Evolutionary conservation across 1,140 invertebrate species (phyloP).

Genomic region (Ceratina japonica): DNA sequence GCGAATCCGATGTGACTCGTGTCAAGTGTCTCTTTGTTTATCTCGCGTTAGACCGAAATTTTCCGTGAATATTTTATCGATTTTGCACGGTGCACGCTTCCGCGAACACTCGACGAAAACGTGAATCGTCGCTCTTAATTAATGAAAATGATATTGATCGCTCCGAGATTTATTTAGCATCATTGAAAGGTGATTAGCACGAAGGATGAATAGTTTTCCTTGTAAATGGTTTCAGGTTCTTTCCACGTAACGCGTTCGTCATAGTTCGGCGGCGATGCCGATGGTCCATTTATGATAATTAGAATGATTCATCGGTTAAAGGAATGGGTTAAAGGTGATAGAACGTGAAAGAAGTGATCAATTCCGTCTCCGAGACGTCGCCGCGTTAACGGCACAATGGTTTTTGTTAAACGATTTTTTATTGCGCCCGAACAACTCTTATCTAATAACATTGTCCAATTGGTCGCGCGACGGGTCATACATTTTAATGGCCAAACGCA

Average conservation of each 20-base stretch:
- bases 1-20: not conserved
- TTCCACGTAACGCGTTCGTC: slow-evolving; percentile 14
- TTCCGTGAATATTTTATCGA: not conserved
- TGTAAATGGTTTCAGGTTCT: not conserved
- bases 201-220: too few species aligned
- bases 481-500: too few species aligned
- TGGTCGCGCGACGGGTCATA: not conserved
- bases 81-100: too few species aligned
- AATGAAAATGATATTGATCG: too few species aligned
- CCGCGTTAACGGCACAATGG: not conserved
- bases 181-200: too few species aligned
- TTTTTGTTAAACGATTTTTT: not conserved
- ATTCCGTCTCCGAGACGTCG: slow-evolving; percentile 12
- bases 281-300: slow-evolving; percentile 61
- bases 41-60: not conserved
- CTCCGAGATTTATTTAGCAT: too few species aligned
- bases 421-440: not conserved
- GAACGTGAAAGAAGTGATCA: slow-evolving; percentile 35
- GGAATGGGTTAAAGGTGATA: slow-evolving; percentile 62
- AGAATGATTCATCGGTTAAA: slow-evolving; percentile 68
- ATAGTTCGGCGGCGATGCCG: slow-evolving; percentile 16
- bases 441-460: not conserved
- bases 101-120: too few species aligned
- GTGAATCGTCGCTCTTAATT: too few species aligned
- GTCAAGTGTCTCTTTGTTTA: not conserved